These are phyloP conservation scores for Tridacna crocea DNA, from an alignment of 2,888 invertebrate genomes.

Conservation along the genomic window DNA sequence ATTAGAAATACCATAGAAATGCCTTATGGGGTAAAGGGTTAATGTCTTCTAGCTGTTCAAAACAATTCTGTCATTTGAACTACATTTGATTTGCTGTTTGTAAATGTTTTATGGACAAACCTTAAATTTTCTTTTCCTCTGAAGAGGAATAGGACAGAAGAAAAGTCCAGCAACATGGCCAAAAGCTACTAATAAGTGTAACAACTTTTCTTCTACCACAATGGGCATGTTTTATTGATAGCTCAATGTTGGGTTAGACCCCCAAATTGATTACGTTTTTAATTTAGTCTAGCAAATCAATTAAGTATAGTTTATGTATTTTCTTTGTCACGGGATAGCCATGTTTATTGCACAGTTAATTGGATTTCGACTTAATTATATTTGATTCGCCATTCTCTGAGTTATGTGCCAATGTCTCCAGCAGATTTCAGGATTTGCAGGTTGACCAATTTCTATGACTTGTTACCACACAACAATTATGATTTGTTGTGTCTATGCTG, in stretches of 20 bases:
- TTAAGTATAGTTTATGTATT: constrained; percentile 58
- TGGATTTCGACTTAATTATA: constrained; percentile 59
- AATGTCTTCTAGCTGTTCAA: too few species aligned
- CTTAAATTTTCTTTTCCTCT: too few species aligned
- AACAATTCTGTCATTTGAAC: too few species aligned
- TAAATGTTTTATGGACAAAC: too few species aligned
- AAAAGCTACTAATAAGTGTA: constrained; percentile 7
- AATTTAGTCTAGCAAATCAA: constrained; percentile 54
- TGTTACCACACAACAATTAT: too few species aligned
- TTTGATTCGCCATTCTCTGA: constrained; percentile 44
- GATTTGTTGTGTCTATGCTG: too few species aligned
- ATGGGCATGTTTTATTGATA: constrained; percentile 24
- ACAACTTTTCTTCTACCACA: constrained; percentile 10
- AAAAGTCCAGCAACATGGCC: too few species aligned
- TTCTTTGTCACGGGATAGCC: constrained; percentile 51
- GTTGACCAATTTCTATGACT: constrained; percentile 7
- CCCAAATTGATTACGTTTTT: constrained; percentile 59
- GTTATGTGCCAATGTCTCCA: constrained; percentile 31
- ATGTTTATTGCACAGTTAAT: constrained; percentile 60
- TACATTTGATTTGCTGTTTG: too few species aligned
- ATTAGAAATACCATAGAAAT: too few species aligned
- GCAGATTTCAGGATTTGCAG: constrained; percentile 15
- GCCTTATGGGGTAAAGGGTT: too few species aligned
- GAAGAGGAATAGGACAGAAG: too few species aligned
- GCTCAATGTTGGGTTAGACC: constrained; percentile 13